Base-by-base conservation (phyloP, 2,113 vertebrate species). In the Urocolius indicus region DNA sequence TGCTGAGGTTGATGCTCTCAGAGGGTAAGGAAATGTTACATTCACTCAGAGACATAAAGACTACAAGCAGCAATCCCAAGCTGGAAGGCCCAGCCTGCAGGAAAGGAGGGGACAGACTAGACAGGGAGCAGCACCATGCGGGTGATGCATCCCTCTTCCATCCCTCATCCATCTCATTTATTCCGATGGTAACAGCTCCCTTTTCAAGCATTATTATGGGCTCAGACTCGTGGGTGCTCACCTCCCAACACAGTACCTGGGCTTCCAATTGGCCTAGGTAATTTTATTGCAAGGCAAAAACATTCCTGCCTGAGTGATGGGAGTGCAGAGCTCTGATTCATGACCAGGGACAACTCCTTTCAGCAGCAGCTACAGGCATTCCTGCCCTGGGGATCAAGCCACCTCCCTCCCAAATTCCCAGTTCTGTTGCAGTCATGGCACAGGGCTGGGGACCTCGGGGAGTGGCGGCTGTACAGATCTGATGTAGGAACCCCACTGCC, bases 81-180 rank as follows among this genome's bases (percentile, higher is more conserved):
- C 12, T 15, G 34, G 52, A 76, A 77, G 38, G 51, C 58, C 46
- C 59, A 46, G 45, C 29, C 73, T 9, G 1, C 48, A 55, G 29
- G 32, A 26, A 76, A 16, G 2, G 17, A 51, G 45, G 23, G 29
- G 36, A 76, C 7, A 52, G 57, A 27, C 21, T 0, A 52, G 57
- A 27, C 21, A 0, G 0, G 61, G 22, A 69, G 54, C n/a, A 34
- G 30, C 38, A n/a, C n/a, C 45, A 16, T 57, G 36, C 0, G 0
- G 71, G 48, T 1, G 6, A 59, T 29, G 58, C 10, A 4, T 30
- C 93, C 29, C 51, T 67, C 68, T 82, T 41, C 71, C 58, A 83
- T 13, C 59, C 48, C 67, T 63, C 32, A 15, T 23, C 27, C 58
- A 62, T 0, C 68, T 77, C 90, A 24, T 66, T 54, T 30, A 87